These are phyloP conservation scores for Pseudomugil gertrudae DNA, from an alignment of 2,797 vertebrate species.

Conservation along the genomic window DNA sequence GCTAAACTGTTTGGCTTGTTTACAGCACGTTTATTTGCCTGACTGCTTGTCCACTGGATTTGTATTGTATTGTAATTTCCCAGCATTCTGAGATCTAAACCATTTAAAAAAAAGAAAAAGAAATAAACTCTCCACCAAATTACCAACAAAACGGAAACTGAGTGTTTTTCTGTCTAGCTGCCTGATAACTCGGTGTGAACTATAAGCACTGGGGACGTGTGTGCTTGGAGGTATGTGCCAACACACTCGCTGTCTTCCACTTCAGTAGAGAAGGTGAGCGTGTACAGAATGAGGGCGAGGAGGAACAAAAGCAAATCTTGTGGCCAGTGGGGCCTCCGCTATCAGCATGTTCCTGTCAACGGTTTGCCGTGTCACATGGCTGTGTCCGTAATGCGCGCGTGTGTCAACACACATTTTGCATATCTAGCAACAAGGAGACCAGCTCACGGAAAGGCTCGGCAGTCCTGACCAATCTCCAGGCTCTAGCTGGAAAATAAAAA, in stretches of 20 bases:
- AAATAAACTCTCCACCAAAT: neutral
- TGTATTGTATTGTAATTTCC: neutral
- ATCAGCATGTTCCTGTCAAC: constrained; percentile 75
- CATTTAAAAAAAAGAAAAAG: neutral
- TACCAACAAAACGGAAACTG: neutral
- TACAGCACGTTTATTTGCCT: constrained; percentile 3
- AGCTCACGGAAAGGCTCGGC: constrained; percentile 13
- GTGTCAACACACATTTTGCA: constrained; percentile 69
- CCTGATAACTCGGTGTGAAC: neutral
- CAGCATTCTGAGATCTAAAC: neutral
- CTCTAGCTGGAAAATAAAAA: constrained; percentile 13
- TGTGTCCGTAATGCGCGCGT: constrained; percentile 58
- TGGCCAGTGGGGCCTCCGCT: constrained; percentile 64
- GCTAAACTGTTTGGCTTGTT: constrained; percentile 5
- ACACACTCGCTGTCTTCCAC: constrained; percentile 52
- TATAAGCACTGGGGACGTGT: constrained; percentile 11
- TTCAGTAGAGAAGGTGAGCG: constrained; percentile 54
- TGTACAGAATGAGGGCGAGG: constrained; percentile 36
- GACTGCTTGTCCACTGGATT: neutral
- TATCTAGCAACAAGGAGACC: constrained; percentile 48
- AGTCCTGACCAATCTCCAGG: constrained; percentile 11
- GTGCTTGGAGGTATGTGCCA: constrained; percentile 39
- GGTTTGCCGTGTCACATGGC: constrained; percentile 68
- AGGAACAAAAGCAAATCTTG: constrained; percentile 70
- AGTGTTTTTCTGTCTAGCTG: neutral